A percentile compares a stretch with the other conserved stretches of the same genome.
Evolutionary conservation across 1,140 invertebrate species (phyloP).

Genomic region (Whitmania pigra): DNA sequence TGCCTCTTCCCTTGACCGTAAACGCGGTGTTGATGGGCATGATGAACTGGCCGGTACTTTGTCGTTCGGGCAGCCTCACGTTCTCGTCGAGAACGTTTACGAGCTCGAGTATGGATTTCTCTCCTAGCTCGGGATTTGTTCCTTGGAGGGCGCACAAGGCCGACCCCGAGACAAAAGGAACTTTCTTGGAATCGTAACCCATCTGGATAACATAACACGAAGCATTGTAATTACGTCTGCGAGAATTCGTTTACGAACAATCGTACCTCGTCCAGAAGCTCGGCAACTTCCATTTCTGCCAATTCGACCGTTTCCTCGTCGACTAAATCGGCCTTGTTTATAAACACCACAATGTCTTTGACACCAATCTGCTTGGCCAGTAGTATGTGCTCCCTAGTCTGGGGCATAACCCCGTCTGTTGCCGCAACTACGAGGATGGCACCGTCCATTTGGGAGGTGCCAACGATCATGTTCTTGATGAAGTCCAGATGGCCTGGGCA

Average conservation of each 20-base stretch:
- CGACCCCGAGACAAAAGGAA: constrained; percentile 71
- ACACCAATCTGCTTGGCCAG: constrained; percentile 93
- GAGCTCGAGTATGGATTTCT: constrained; percentile 65
- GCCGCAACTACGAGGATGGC: constrained; percentile 95
- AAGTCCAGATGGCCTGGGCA: constrained; percentile 92
- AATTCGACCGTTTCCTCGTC: constrained; percentile 85
- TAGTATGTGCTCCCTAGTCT: constrained; percentile 90
- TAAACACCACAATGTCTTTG: constrained; percentile 76
- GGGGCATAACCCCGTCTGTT: constrained; percentile 97
- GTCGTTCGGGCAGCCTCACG: constrained; percentile 76
- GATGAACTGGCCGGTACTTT: constrained; percentile 83
- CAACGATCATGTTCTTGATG: constrained; percentile 99
- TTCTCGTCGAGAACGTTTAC: constrained; percentile 71
- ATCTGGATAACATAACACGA: not conserved
- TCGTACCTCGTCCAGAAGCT: constrained; percentile 61
- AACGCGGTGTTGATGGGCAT: constrained; percentile 84
- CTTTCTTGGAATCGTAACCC: constrained; percentile 63
- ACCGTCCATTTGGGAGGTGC: constrained; percentile 95
- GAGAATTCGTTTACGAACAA: not conserved
- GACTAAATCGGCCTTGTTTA: constrained; percentile 86
- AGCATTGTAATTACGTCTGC: too few species aligned
- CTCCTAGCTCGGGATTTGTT: constrained; percentile 69
- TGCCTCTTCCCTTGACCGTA: constrained; percentile 82
- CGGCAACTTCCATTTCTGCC: constrained; percentile 88
- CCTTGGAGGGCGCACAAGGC: constrained; percentile 70